These are phyloP conservation scores for Antennarius striatus DNA, from an alignment of 2,113 vertebrate genomes.

Conservation along the genomic window DNA sequence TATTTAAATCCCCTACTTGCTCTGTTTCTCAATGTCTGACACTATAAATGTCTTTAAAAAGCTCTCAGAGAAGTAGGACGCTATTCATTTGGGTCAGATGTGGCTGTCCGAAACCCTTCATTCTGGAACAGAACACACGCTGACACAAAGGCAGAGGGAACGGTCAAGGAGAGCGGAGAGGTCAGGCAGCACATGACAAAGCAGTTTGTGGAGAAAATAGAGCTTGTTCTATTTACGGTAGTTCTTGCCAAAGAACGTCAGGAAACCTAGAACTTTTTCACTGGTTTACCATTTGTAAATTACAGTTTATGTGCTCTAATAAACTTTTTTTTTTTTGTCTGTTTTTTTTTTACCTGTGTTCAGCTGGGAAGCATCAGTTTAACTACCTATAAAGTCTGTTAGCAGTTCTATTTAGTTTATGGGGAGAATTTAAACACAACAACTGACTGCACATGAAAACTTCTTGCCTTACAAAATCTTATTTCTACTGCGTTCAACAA, in stretches of 20 bases:
- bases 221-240: conserved; percentile 53
- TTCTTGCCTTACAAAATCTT: conserved; percentile 26
- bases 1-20: conserved; percentile 60
- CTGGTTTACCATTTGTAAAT: conserved; percentile 60
- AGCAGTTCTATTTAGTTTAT: conserved; percentile 58
- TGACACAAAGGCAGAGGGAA: conserved; percentile 62
- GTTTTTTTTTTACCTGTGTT: conserved; percentile 45
- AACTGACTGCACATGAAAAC: conserved; percentile 24
- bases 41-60: conserved; percentile 77
- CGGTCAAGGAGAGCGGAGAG: conserved; percentile 61
- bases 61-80: conserved; percentile 70
- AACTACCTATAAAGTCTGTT: conserved; percentile 60
- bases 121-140: conserved; percentile 72
- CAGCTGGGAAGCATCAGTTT: conserved; percentile 62
- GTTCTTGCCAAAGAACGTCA: conserved; percentile 40
- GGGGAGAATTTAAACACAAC: conserved; percentile 58
- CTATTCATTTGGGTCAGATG: conserved; percentile 73
- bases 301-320: conserved; percentile 53
- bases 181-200: conserved; percentile 70
- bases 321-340: conserved; percentile 36
- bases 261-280: conserved; percentile 45
- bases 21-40: conserved; percentile 73
- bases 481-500: conserved; percentile 35
- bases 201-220: conserved; percentile 64
- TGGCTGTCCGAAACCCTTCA: conserved; percentile 71